phyloP scores from a whole-genome alignment of 1,140 invertebrate genomes.

The Aphidius ervi region DNA sequence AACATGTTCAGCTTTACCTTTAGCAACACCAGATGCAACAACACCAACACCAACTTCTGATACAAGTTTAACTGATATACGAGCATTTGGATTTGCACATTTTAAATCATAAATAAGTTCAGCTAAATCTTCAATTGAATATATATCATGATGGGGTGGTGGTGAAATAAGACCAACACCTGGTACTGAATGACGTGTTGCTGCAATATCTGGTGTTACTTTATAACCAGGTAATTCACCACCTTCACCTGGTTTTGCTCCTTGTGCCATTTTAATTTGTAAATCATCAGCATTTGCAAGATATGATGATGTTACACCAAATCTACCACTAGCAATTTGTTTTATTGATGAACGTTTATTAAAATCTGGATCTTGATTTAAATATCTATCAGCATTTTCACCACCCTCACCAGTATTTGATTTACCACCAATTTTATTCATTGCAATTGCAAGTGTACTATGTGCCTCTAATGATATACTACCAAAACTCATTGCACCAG shows the following conservation, averaged over 20 bases:
- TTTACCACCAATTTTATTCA: slow-evolving; percentile 94
- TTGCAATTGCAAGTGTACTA: slow-evolving; percentile 89
- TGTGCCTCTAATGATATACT: slow-evolving; percentile 92
- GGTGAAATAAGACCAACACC: slow-evolving; percentile 98
- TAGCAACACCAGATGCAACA: slow-evolving; percentile 95
- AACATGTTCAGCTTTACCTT: slow-evolving; percentile 98
- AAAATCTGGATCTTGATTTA: slow-evolving; percentile 72
- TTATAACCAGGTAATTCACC: slow-evolving; percentile 88
- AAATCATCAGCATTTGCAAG: slow-evolving; percentile 93
- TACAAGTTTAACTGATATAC: slow-evolving; percentile 97
- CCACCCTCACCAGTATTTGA: slow-evolving; percentile 96
- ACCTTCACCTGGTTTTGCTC: slow-evolving; percentile 93
- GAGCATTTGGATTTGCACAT: slow-evolving; percentile 90
- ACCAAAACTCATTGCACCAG: slow-evolving; percentile 89
- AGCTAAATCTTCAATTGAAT: slow-evolving; percentile 98
- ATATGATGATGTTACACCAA: slow-evolving; percentile 97
- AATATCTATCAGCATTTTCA: slow-evolving; percentile 75
- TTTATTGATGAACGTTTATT: slow-evolving; percentile 79
- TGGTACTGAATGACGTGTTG: slow-evolving; percentile 90
- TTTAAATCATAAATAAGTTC: slow-evolving; percentile 99
- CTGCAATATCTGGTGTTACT: slow-evolving; percentile 89
- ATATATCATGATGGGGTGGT: slow-evolving; percentile 99
- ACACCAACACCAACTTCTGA: slow-evolving; percentile 98
- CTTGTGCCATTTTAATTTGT: slow-evolving; percentile 99
- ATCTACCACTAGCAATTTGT: slow-evolving; percentile 94